phyloP scores from a whole-genome alignment of 2,797 vertebrate genomes.

The Microctenopoma lineatum region DNA sequence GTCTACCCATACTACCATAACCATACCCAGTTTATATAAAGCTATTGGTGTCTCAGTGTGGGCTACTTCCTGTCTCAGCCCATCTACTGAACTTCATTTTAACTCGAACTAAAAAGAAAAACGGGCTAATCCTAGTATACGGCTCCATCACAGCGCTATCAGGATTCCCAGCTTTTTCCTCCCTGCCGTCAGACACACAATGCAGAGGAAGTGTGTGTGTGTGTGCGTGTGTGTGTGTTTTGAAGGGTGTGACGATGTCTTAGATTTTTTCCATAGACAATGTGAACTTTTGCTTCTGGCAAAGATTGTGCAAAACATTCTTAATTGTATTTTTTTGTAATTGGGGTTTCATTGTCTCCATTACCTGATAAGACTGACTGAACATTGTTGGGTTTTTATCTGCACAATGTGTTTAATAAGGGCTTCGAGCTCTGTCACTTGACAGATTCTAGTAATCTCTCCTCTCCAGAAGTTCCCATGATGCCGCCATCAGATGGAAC shows the following conservation, averaged over 20 bases:
- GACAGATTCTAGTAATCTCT: conserved; percentile 38
- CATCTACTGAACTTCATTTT: conserved; percentile 50
- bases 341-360: conserved; percentile 38
- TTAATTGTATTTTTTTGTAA: conserved; percentile 14
- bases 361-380: conserved; percentile 42
- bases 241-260: conserved; percentile 1
- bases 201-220: conserved; percentile 72
- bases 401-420: conserved; percentile 38
- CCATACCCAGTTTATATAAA: conserved; percentile 13
- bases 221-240: conserved; percentile 27
- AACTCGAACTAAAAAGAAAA: conserved; percentile 53
- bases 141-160: conserved; percentile 67
- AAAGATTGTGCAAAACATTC: background rate
- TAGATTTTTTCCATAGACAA: conserved; percentile 7
- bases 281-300: conserved; percentile 23
- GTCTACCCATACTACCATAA: background rate
- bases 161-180: conserved; percentile 81
- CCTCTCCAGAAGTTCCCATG: conserved; percentile 53
- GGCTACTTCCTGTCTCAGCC: conserved; percentile 62
- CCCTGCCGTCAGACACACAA: conserved; percentile 66
- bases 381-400: conserved; percentile 40
- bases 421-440: conserved; percentile 33
- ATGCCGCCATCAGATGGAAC: conserved; percentile 61
- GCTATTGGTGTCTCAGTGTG: conserved; percentile 30
- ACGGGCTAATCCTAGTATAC: conserved; percentile 72